Conservation (phyloP, 2,797 vertebrate genomes). For the Hyperoplus immaculatus region DNA sequence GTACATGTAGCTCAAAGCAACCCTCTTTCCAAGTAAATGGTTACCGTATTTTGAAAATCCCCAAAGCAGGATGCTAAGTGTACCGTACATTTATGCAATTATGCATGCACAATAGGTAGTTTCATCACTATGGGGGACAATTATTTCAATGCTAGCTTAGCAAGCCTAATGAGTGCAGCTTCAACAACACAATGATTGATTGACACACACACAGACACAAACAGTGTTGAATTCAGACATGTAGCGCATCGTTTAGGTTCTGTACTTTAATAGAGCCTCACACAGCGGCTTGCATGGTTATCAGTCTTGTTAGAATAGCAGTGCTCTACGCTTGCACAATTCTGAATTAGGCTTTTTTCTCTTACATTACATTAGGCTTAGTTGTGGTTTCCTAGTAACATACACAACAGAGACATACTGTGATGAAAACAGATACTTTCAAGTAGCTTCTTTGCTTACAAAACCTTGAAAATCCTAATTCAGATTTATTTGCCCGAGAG, state of each 20-base stretch:
- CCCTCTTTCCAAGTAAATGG: background rate
- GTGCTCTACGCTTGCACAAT: background rate
- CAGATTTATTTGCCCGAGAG: constrained; percentile 10
- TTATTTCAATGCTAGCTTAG: no score
- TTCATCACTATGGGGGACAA: no score
- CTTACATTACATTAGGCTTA: constrained; percentile 8
- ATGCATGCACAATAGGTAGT: no score
- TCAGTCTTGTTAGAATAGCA: background rate
- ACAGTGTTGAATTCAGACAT: no score
- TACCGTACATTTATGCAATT: no score
- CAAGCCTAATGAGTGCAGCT: no score
- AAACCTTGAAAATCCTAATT: constrained; percentile 32
- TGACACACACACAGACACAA: no score
- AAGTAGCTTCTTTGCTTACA: constrained; percentile 1
- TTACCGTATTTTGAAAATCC: no score
- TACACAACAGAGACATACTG: background rate
- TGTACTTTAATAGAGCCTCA: background rate
- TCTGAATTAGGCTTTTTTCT: background rate
- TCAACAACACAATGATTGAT: no score
- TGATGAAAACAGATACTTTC: background rate
- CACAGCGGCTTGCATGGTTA: background rate
- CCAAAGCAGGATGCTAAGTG: no score
- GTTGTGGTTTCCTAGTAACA: background rate
- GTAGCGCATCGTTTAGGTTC: no score
- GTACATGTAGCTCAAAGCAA: background rate